Evolutionary conservation across 2,888 invertebrate genomes (phyloP).

Genomic region (Anorthoa munda): DNA sequence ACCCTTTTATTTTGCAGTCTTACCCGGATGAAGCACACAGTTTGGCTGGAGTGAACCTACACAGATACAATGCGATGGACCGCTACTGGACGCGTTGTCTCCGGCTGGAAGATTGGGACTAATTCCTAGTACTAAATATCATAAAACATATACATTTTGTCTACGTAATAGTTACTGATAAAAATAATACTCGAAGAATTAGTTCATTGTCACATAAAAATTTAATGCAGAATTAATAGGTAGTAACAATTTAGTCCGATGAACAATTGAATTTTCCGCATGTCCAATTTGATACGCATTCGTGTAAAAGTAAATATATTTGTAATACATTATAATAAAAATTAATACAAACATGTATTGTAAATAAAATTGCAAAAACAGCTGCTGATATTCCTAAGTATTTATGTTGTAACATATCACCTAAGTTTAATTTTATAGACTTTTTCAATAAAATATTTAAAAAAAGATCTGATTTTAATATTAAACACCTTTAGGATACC

Average conservation of each 20-base stretch:
- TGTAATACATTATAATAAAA: too few species aligned
- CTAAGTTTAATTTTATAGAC: constrained; percentile 29
- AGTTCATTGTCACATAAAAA: neutral
- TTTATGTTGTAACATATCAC: constrained; percentile 23
- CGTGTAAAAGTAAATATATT: neutral
- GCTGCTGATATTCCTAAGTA: neutral
- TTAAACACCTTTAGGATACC: neutral
- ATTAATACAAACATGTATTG: neutral
- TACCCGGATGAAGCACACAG: constrained; percentile 97
- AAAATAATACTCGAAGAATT: neutral
- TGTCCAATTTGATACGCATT: constrained; percentile 5
- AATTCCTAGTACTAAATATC: neutral
- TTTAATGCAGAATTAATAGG: neutral
- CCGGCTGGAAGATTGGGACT: constrained; percentile 64
- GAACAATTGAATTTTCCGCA: neutral
- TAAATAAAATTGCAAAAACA: neutral
- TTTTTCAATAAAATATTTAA: constrained; percentile 45
- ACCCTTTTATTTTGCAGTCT: constrained; percentile 87
- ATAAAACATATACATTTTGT: constrained; percentile 5
- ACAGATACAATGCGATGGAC: constrained; percentile 96
- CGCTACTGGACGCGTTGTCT: constrained; percentile 93
- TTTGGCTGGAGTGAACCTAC: constrained; percentile 92
- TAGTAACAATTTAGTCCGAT: neutral
- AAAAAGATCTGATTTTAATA: constrained; percentile 26
- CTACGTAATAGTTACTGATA: constrained; percentile 12